Base-by-base conservation (phyloP, 1,140 invertebrate genomes). In the Gryon sp. region DNA sequence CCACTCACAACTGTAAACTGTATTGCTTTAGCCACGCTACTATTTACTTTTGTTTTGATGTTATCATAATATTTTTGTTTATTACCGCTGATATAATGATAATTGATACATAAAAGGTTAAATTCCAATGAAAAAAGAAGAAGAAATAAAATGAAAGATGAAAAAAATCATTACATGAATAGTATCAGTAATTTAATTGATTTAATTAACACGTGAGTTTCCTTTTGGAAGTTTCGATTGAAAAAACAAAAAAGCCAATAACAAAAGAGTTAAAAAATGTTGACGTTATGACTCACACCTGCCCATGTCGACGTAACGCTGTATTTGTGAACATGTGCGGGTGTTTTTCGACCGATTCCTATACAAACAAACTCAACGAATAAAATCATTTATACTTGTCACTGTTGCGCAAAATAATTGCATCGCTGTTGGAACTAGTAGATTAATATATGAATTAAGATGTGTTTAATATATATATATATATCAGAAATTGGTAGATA, bases 161-260 rank as follows among this genome's bases (percentile, higher is more conserved):
- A 62, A 63, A 24, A 32, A 69, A 57, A 77, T 77, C 72, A 66
- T 69, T 66, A 68, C 69, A 73, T 41, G 28, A 76, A 72, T 72
- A 77, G 66, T 72, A 72, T 66, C 66, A 72, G 55, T 66, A 53
- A 76, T 55, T 66, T 60, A 60, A 70, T 41, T 55, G 59, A 72
- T 50, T 69, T 73, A 63, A 55, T 73, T 53, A 68, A 73, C 48
- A 78, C 57, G 48, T 68, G 50, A 68, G 7, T 55, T 46, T 68
- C 45, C 57, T 16, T 53, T 55, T 73, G 41, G 22, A 73, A 77
- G 62, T 76, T 76, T 45, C 45, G 38, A 43, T 11, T 57, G 52
- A 60, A 65, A n/a, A n/a, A n/a, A n/a, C n/a, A n/a, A n/a, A n/a
- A n/a, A n/a, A n/a, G n/a, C n/a, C n/a, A n/a, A n/a, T n/a, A n/a